These are phyloP conservation scores for Anomalospiza imberbis DNA, from an alignment of 2,797 vertebrate genomes.

Conservation along the genomic window DNA sequence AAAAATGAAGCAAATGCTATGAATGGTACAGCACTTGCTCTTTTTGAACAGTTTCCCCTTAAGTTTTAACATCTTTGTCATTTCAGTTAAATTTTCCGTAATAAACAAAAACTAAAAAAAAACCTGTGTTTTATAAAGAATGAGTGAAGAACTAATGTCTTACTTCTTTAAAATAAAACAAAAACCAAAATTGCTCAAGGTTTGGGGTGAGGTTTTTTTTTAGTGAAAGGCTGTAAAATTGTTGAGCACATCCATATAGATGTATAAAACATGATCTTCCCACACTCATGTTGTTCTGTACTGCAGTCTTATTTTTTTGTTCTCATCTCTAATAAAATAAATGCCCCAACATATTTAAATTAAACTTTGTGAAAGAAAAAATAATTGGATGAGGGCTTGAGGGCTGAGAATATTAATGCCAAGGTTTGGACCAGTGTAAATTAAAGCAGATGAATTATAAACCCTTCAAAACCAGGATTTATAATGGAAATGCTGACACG, in stretches of 20 bases:
- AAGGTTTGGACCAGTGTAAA: slow-evolving; percentile 45
- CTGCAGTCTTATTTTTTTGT: not conserved
- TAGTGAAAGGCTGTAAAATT: not conserved
- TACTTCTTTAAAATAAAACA: not conserved
- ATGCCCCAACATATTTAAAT: slow-evolving; percentile 6
- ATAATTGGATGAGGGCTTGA: not conserved
- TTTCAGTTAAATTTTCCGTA: not conserved
- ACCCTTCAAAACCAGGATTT: slow-evolving; percentile 63
- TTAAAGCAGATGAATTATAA: slow-evolving; percentile 64
- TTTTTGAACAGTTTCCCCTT: not conserved
- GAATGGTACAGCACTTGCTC: not conserved
- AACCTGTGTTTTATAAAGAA: not conserved
- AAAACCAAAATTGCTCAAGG: not conserved
- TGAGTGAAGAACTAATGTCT: not conserved
- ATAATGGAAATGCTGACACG: slow-evolving; percentile 60
- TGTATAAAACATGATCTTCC: not conserved
- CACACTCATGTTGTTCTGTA: not conserved
- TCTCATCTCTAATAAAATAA: not conserved
- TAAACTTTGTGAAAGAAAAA: slow-evolving; percentile 44
- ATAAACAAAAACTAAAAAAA: not conserved
- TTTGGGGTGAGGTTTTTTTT: not conserved
- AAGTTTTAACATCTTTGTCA: slow-evolving; percentile 6
- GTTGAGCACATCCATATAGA: not conserved
- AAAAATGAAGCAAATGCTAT: not conserved
- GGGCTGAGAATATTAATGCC: slow-evolving; percentile 2